A percentile compares a stretch with the other conserved stretches of the same genome.
Evolutionary conservation across 2,113 vertebrate genomes (phyloP).

Genomic region (Oceanites oceanicus): DNA sequence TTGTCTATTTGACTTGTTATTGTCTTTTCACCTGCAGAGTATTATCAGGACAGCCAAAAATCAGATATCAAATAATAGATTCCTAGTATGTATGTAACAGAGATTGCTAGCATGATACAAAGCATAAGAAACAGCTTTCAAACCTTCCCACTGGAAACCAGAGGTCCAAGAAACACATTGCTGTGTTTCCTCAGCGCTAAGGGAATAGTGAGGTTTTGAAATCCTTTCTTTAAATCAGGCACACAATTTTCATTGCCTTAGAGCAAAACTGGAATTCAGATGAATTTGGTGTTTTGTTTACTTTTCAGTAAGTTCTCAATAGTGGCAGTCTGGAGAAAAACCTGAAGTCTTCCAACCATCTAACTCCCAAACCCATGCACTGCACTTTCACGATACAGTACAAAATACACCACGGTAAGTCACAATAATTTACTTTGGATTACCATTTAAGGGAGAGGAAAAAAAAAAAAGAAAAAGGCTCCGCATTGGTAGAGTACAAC

Average conservation of each 20-base stretch:
- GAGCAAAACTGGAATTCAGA: background rate
- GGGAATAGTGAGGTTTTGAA: background rate
- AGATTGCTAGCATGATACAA: background rate
- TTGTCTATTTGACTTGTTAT: background rate
- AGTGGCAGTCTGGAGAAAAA: background rate
- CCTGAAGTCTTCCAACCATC: background rate
- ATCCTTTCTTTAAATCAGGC: background rate
- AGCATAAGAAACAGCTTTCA: background rate
- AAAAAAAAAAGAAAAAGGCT: background rate
- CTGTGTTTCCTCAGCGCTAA: background rate
- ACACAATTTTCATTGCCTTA: background rate
- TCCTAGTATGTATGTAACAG: background rate
- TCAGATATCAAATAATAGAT: background rate
- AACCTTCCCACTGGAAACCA: background rate
- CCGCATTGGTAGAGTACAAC: background rate
- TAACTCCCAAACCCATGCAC: background rate
- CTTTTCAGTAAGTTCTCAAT: background rate
- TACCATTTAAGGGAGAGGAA: background rate
- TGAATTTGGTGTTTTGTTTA: background rate
- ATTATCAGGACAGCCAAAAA: background rate
- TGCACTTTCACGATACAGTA: background rate
- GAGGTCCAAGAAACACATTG: background rate
- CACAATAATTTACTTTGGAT: background rate
- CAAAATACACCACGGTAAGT: background rate
- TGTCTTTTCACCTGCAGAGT: background rate